These are phyloP conservation scores for Meloidogyne hapla DNA, from an alignment of 1,140 invertebrate genomes.

Conservation along the genomic window DNA sequence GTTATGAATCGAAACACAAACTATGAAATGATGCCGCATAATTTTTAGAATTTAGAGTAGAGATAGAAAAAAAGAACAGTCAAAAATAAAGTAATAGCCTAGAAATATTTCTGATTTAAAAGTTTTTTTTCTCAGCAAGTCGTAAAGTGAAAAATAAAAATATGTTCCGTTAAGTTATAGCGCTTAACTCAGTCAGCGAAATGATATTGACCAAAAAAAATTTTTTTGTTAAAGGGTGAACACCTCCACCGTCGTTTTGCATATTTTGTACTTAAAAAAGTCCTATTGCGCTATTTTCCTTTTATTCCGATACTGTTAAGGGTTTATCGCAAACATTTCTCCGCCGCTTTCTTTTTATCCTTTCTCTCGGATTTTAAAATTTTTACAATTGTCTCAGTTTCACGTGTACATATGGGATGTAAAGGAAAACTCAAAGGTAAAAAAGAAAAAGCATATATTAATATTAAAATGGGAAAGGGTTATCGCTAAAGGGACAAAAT, in stretches of 20 bases:
- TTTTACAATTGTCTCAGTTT: background rate
- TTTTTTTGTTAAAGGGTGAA: background rate
- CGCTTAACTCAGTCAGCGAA: too few relatives aligned
- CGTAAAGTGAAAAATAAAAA: background rate
- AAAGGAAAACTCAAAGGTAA: background rate
- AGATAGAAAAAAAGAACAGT: too few relatives aligned
- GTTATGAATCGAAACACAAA: too few relatives aligned
- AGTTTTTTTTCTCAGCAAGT: background rate
- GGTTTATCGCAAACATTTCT: background rate
- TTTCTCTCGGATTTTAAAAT: background rate
- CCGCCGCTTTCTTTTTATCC: background rate
- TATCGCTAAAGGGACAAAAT: background rate
- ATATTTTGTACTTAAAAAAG: conserved; percentile 6
- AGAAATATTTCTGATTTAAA: too few relatives aligned
- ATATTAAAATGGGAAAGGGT: background rate
- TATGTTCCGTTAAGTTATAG: background rate
- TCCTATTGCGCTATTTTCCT: background rate
- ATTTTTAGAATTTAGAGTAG: too few relatives aligned
- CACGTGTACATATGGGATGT: background rate
- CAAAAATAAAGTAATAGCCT: too few relatives aligned
- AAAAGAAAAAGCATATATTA: background rate
- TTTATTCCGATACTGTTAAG: background rate
- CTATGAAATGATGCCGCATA: too few relatives aligned
- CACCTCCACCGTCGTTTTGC: background rate
- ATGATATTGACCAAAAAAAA: background rate